Evolutionary conservation across 2,888 invertebrate genomes (phyloP), one percentile per base, ranked within the genome.

Genomic region (Morpho helenor): DNA sequence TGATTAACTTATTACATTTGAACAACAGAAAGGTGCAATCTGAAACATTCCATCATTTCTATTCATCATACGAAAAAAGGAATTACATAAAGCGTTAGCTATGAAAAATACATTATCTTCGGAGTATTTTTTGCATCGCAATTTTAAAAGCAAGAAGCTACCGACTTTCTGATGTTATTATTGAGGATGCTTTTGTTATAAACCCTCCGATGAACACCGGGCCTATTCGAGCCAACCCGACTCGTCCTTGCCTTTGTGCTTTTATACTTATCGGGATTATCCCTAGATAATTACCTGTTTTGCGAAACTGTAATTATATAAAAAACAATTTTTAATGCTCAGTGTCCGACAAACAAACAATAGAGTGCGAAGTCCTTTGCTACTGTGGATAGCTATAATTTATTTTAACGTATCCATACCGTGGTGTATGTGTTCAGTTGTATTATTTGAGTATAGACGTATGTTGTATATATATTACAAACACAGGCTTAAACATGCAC

Each of bases 91-190:
- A 63, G 61, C 62, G 1, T 31, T 31, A 31, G 31, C 31, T 31
- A 31, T 31, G 31, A 31, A 31, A 31, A 31, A 31, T 3, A 31
- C 5, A 31, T 31, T 57, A 59, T 61, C 65, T 61, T 60, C 50
- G 59, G 65, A 65, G 68, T 66, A 67, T 62, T 76, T 83, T 87
- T 86, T 82, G 74, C 65, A 67, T 72, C 69, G 73, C 77, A 74
- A 78, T 79, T 77, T 72, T 75, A 73, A 84, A 84, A 84, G 86
- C 85, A 84, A 87, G 87, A 88, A 89, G 88, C 89, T 88, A 87
- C 87, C 89, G 87, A 87, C 88, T 88, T 88, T 76, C 71, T 79
- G 83, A 83, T 86, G 82, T 84, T 85, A 83, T 85, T 86, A 85
- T 81, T 77, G 79, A 66, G 73, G 68, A 74, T 64, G 64, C 81